Evolutionary conservation across 2,113 vertebrate species (phyloP).

Genomic region (Chaenogobius annularis): DNA sequence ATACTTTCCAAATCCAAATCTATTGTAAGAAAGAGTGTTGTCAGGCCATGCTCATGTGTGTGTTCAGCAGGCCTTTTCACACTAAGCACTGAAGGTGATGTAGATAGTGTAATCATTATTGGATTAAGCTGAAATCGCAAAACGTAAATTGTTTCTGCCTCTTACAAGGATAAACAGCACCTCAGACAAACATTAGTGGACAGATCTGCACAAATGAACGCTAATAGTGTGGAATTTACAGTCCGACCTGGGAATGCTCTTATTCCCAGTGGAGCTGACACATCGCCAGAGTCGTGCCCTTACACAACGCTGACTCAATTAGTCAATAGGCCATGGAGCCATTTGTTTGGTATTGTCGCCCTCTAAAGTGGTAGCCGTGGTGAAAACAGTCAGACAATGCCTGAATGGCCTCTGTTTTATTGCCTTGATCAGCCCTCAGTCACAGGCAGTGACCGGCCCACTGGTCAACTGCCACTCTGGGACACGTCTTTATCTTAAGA

Average conservation of each 20-base stretch:
- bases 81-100: neutral
- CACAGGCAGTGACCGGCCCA: conserved; percentile 42
- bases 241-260: neutral
- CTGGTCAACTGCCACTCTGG: conserved; percentile 45
- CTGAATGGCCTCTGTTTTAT: conserved; percentile 29
- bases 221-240: neutral
- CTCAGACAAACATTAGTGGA: neutral
- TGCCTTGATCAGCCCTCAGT: conserved; percentile 34
- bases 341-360: conserved; percentile 47
- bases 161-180: neutral
- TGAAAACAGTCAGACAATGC: conserved; percentile 35
- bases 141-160: neutral
- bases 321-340: conserved; percentile 41
- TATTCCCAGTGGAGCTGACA: neutral
- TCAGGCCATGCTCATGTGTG: neutral
- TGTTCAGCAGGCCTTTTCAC: neutral
- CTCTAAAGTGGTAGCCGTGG: conserved; percentile 15
- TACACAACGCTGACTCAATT: conserved; percentile 27
- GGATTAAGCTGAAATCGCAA: neutral
- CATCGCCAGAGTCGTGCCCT: conserved; percentile 18
- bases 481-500: conserved; percentile 58
- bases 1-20: too few species aligned
- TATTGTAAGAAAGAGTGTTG: too few species aligned
- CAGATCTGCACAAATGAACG: neutral
- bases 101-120: neutral